Conservation (phyloP, 2,888 invertebrate genomes). For the Epiblema foenella region DNA sequence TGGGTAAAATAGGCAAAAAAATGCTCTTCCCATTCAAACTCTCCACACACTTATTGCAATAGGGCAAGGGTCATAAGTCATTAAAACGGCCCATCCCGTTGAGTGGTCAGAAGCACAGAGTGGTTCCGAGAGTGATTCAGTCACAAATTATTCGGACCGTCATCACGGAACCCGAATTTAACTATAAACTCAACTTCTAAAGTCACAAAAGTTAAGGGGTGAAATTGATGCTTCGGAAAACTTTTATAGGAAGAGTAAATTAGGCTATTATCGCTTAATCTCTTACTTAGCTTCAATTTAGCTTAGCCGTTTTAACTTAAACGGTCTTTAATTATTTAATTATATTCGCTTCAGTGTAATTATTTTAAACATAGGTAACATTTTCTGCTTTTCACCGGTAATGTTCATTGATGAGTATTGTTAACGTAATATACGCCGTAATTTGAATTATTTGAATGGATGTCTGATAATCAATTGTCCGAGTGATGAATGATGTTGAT, state of each 20-base stretch:
- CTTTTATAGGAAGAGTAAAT: conserved; percentile 44
- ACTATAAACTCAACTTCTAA: conserved; percentile 44
- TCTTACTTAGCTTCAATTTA: conserved; percentile 37
- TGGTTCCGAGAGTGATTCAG: conserved; percentile 38
- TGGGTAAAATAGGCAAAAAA: no score
- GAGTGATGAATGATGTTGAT: background rate
- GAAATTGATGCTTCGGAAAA: conserved; percentile 44
- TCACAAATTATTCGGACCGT: conserved; percentile 43
- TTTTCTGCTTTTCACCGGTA: background rate
- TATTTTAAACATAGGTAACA: background rate
- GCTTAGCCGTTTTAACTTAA: conserved; percentile 25
- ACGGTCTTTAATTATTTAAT: conserved; percentile 19
- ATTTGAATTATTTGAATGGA: background rate
- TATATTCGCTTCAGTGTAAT: background rate
- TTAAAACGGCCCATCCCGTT: conserved; percentile 37
- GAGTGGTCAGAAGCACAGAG: conserved; percentile 34
- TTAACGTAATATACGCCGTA: background rate
- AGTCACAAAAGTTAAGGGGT: conserved; percentile 44
- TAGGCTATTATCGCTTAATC: conserved; percentile 43
- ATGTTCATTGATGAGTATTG: background rate
- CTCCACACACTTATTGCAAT: no score
- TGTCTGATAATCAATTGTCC: background rate
- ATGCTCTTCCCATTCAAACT: no score
- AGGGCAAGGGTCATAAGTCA: no score
- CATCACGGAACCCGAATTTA: conserved; percentile 43